Conservation (phyloP, 1,140 invertebrate species). For the Bombus polaris region DNA sequence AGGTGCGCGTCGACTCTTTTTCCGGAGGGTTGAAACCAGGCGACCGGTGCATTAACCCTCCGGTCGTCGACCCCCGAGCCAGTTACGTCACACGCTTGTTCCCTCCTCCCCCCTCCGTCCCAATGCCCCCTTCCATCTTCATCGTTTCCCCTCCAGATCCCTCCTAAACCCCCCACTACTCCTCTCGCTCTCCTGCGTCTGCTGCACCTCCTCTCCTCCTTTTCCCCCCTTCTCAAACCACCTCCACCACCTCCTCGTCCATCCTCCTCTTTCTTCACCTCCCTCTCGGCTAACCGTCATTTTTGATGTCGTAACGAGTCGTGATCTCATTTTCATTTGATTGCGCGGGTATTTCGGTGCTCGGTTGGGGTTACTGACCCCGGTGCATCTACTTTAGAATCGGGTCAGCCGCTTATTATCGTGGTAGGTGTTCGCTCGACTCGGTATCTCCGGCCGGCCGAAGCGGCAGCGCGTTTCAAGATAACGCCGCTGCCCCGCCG, state of each 20-base stretch:
- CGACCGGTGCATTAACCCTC: slow-evolving; percentile 80
- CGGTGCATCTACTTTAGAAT: slow-evolving; percentile 81
- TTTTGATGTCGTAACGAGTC: slow-evolving; percentile 83
- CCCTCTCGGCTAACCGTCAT: slow-evolving; percentile 72
- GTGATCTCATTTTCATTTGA: slow-evolving; percentile 83
- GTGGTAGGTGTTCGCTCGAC: slow-evolving; percentile 78
- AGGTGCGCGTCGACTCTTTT: slow-evolving; percentile 65
- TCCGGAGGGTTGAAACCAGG: slow-evolving; percentile 74
- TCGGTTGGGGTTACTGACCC: slow-evolving; percentile 79
- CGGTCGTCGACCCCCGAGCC: slow-evolving; percentile 79
- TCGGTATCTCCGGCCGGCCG: slow-evolving; percentile 65
- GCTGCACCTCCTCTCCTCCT: slow-evolving; percentile 38
- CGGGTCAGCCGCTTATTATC: slow-evolving; percentile 82
- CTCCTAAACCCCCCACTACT: slow-evolving; percentile 21
- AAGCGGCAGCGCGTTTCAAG: slow-evolving; percentile 69
- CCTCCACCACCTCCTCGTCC: slow-evolving; percentile 33
- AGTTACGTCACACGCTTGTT: slow-evolving; percentile 78
- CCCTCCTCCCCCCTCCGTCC: slow-evolving; percentile 7
- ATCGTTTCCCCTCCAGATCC: slow-evolving; percentile 9
- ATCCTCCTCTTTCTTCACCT: slow-evolving; percentile 39
- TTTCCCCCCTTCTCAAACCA: not conserved
- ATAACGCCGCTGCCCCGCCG: slow-evolving; percentile 67
- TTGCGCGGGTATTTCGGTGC: slow-evolving; percentile 82
- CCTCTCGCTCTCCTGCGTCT: not conserved
- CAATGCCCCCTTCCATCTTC: slow-evolving; percentile 19